Evolutionary conservation across 2,888 invertebrate genomes (phyloP), one percentile per base, ranked within the genome.

Genomic region (Mactromeris polynyma): DNA sequence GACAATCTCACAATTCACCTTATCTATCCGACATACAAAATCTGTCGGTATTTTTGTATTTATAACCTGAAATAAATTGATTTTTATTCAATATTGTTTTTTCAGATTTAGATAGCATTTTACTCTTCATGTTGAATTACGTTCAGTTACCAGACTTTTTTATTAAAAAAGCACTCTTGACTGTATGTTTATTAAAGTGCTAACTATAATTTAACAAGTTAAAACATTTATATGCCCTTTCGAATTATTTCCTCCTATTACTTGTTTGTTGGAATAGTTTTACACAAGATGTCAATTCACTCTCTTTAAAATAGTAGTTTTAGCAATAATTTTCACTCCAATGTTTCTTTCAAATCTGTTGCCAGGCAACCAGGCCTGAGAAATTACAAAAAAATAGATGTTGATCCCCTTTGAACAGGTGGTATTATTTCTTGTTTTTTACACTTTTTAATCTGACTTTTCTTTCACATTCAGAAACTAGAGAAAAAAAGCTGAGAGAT

Each of bases 361-460:
- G 77, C 84, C 33, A 36, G 33, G 78, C 84, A 78, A 84, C 73
- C 84, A 54, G 69, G 40, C 31, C 38, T 36, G 73, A 83, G 84
- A 77, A 33, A 86, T 81, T 81, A 46, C 86, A 81, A 86, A 86
- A 86, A 86, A 26, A 0, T 21, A 40, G 80, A 73, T 33, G 31
- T 86, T 86, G 86, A 86, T 81, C 69, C 81, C 73, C 36, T 86
- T 80, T 33, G 69, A 86, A 86, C 86, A 86, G 86, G 86, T 86
- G 86, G 86, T 36, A 81, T 73, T 26, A 69, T 73, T 54, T 11
- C 79, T 81, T 80, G 36, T 84, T 69, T 64, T 69, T 86, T 38
- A 36, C 73, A 2, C 36, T 64, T 79, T 86, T 86, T 86, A 81
- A 84, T 78, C 84, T 78, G 46, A 84, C 51, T 84, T 78, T 40